Evolutionary conservation across 2,797 vertebrate genomes (phyloP).

Genomic region (Nannoperca obscura): DNA sequence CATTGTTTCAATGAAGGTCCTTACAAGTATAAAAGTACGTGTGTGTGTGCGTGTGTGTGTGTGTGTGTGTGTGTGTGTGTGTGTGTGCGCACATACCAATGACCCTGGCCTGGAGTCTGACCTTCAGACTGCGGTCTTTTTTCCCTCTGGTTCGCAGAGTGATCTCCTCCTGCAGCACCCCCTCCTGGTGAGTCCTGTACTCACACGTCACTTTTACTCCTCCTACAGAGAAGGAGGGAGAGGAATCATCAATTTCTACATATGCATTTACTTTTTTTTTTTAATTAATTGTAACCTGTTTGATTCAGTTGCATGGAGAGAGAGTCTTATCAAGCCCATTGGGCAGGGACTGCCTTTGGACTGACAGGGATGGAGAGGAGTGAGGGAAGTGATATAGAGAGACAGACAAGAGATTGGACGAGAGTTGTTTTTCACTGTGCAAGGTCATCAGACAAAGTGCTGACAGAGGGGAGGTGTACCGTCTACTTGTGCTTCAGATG

Average conservation of each 20-base stretch:
- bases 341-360: too few species aligned
- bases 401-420: not conserved
- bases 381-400: not conserved
- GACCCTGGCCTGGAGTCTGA: constrained; percentile 89
- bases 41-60: not conserved
- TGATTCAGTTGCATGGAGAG: too few species aligned
- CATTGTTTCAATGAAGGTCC: too few species aligned
- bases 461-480: not conserved
- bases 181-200: constrained; percentile 92
- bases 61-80: constrained; percentile 15
- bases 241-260: not conserved
- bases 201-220: constrained; percentile 90
- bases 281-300: not conserved
- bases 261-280: not conserved
- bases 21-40: too few species aligned
- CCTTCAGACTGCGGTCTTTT: constrained; percentile 77
- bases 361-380: too few species aligned
- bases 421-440: not conserved
- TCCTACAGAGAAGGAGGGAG: constrained; percentile 74
- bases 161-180: constrained; percentile 91
- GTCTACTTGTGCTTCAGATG: not conserved
- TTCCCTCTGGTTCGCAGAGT: constrained; percentile 82
- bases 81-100: constrained; percentile 86
- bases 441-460: not conserved
- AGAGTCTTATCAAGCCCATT: not conserved